Conservation (phyloP, 2,797 vertebrate species). For the Pipistrellus nathusii region DNA sequence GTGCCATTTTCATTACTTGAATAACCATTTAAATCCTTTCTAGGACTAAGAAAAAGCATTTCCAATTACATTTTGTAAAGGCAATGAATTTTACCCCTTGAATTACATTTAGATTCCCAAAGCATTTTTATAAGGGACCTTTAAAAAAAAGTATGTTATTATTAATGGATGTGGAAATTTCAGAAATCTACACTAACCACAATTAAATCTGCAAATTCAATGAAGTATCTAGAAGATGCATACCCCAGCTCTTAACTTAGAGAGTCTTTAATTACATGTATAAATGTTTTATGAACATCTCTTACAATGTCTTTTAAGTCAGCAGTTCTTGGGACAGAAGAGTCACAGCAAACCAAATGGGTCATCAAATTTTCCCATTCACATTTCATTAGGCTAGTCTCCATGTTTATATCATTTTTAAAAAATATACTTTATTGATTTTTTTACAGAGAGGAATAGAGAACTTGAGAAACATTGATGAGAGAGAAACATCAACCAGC, state of each 20-base stretch:
- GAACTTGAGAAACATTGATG: neutral
- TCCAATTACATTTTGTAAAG: constrained; percentile 72
- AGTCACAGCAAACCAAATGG: neutral
- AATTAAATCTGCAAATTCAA: constrained; percentile 50
- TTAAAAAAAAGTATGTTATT: constrained; percentile 45
- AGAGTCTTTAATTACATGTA: constrained; percentile 45
- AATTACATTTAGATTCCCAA: constrained; percentile 74
- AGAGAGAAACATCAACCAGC: too few species aligned
- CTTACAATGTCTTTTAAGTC: constrained; percentile 10
- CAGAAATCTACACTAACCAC: constrained; percentile 32
- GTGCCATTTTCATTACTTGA: constrained; percentile 73
- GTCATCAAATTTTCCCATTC: neutral
- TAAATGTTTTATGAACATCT: constrained; percentile 63
- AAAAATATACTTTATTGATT: neutral
- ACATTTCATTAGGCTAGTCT: neutral
- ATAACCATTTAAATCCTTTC: constrained; percentile 76
- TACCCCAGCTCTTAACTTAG: constrained; percentile 4
- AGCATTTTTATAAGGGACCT: constrained; percentile 65
- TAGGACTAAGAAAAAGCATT: constrained; percentile 73
- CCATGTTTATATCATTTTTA: neutral
- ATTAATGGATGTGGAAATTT: constrained; percentile 53
- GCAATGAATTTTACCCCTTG: constrained; percentile 72
- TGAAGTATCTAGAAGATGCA: constrained; percentile 58
- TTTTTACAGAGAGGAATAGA: neutral
- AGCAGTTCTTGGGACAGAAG: neutral